Evolutionary conservation across 2,797 vertebrate genomes (phyloP).

Genomic region (Leptodactylus fallax): DNA sequence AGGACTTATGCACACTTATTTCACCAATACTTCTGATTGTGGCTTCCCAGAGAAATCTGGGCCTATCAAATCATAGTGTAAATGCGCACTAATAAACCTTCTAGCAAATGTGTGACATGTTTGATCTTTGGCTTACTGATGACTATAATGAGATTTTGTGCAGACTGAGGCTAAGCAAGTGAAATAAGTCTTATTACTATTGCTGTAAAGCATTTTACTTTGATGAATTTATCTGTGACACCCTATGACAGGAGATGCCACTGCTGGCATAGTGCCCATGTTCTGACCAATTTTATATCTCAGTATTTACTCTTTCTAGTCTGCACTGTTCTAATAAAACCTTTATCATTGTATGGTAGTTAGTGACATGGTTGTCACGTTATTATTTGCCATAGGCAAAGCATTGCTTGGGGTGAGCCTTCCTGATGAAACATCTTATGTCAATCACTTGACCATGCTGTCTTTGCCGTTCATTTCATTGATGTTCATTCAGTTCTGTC

Average conservation of each 20-base stretch:
- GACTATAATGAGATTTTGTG: constrained; percentile 6
- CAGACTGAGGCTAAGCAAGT: background rate
- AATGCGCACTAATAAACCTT: background rate
- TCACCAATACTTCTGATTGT: background rate
- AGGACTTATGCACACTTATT: background rate
- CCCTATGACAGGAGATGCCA: background rate
- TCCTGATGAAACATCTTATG: background rate
- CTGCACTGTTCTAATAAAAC: constrained; percentile 5
- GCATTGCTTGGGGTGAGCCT: background rate
- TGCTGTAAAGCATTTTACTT: background rate
- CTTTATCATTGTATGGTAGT: background rate
- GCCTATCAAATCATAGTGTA: background rate
- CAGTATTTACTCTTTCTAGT: background rate
- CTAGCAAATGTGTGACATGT: background rate
- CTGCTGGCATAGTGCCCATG: constrained; percentile 4
- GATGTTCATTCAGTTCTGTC: background rate
- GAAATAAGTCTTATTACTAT: background rate
- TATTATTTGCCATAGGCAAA: constrained; percentile 4
- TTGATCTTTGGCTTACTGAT: background rate
- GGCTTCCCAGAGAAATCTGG: background rate
- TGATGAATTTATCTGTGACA: background rate
- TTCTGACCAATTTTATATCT: background rate
- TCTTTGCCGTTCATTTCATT: constrained; percentile 16
- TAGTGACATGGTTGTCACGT: constrained; percentile 6
- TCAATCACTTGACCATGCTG: constrained; percentile 1